These are phyloP conservation scores for Agrotis puta DNA, from an alignment of 2,888 invertebrate genomes.

Conservation along the genomic window DNA sequence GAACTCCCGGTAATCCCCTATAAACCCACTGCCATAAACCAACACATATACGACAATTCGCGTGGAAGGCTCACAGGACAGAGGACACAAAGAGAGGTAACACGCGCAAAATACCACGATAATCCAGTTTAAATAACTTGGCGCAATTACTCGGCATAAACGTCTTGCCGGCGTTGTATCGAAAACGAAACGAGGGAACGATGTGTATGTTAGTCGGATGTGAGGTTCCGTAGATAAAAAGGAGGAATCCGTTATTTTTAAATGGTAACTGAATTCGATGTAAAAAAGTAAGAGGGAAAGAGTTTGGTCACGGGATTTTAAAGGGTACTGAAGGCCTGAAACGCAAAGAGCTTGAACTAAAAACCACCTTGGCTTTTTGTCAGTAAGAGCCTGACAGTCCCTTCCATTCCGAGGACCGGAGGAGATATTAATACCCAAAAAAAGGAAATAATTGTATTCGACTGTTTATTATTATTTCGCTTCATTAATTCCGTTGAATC, in stretches of 20 bases:
- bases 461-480: no score
- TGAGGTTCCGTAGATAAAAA: conserved; percentile 48
- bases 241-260: background rate
- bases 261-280: no score
- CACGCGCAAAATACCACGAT: conserved; percentile 57
- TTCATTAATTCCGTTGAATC: no score
- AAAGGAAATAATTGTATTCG: no score
- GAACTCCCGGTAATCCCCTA: background rate
- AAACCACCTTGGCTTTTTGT: no score
- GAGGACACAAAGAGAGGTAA: conserved; percentile 39
- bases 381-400: no score
- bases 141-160: conserved; percentile 76
- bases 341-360: no score
- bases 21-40: conserved; percentile 2
- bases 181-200: conserved; percentile 65
- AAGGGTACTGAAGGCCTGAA: no score
- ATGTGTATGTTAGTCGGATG: background rate
- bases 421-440: no score
- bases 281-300: no score
- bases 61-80: conserved; percentile 13
- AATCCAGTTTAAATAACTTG: conserved; percentile 72
- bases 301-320: no score
- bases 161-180: conserved; percentile 72
- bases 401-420: no score
- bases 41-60: conserved; percentile 23